Percentiles rank a stretch among this genome's conserved stretches.
These are phyloP conservation scores for Dendrocincla tyrannina DNA, from an alignment of 2,797 vertebrate species.

Conservation along the genomic window DNA sequence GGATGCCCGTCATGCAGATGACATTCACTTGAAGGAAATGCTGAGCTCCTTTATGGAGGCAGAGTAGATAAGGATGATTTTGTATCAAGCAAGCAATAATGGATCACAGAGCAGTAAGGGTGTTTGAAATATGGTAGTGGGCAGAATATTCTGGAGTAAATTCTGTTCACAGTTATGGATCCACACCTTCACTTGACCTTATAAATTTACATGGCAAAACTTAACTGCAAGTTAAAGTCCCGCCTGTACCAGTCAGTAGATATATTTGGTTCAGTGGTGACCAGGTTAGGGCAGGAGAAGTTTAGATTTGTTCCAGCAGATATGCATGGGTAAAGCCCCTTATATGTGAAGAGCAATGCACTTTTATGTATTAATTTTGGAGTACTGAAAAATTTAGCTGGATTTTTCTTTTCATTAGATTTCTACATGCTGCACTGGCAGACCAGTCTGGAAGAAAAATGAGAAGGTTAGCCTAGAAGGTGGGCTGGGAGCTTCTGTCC, in stretches of 20 bases:
- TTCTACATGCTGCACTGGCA: neutral
- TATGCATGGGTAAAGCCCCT: neutral
- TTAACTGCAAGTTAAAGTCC: neutral
- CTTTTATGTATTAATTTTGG: neutral
- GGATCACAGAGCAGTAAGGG: neutral
- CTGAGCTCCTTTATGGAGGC: neutral
- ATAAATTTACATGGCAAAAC: neutral
- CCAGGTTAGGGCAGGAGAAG: neutral
- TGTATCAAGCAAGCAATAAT: neutral
- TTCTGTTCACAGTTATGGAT: neutral
- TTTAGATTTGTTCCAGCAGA: neutral
- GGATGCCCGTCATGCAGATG: neutral
- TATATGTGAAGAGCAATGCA: neutral
- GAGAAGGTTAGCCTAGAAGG: neutral
- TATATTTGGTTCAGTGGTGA: neutral
- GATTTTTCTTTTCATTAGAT: neutral
- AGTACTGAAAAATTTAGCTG: neutral
- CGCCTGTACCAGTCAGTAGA: neutral
- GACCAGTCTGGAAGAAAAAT: neutral
- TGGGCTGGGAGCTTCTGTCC: neutral
- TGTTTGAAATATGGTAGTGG: neutral
- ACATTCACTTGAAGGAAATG: neutral
- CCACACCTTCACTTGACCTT: neutral
- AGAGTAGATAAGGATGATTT: neutral
- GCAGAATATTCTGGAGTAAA: neutral